Base-by-base conservation (phyloP, 1,140 invertebrate genomes). In the Formica selysi region DNA sequence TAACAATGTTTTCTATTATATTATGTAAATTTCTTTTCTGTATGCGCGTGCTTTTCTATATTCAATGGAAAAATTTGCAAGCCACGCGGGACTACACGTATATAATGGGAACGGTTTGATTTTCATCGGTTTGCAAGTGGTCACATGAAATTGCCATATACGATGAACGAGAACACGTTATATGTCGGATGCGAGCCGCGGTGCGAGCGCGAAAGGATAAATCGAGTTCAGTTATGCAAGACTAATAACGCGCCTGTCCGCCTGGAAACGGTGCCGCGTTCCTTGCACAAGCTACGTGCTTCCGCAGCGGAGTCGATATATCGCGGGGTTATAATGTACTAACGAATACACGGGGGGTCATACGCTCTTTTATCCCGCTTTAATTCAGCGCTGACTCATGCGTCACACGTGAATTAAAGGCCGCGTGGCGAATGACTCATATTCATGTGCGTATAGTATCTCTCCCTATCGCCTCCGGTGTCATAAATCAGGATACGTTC, bases 201-300 rank as follows among this genome's bases (percentile, higher is more conserved):
- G 61, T 32, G 76, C 22, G 38, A 48, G 44, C 26, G 76, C 36
- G 65, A 73, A 41, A 83, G 79, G 54, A 74, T 83, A 83, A 48
- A 64, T 83, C 79, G 79, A 61, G 79, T 83, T 73, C 68, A 74
- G 68, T 71, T 61, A 83, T 74, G 68, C 68, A 68, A 83, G 61
- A 83, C 79, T 74, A 83, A 83, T 83, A 83, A 81, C n/a, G 68
- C 68, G 54, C 26, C 67, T 48, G 79, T 61, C 38, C 68, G 79
- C 1, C 61, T 67, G 29, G n/a, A 16, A 36, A 44, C 59, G 44
- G 67, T 26, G 32, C 22, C 38, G 61, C 13, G 54, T 73, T 83
- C n/a, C 79, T 73, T 57, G 22, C 62, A 16, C 78, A 19, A 51
- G 36, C 65, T 80, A 71, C 67, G 78, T 81, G 79, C 54, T 36